These are phyloP conservation scores for Poecilobothrus nobilitatus DNA, from an alignment of 2,888 invertebrate genomes.

Conservation along the genomic window DNA sequence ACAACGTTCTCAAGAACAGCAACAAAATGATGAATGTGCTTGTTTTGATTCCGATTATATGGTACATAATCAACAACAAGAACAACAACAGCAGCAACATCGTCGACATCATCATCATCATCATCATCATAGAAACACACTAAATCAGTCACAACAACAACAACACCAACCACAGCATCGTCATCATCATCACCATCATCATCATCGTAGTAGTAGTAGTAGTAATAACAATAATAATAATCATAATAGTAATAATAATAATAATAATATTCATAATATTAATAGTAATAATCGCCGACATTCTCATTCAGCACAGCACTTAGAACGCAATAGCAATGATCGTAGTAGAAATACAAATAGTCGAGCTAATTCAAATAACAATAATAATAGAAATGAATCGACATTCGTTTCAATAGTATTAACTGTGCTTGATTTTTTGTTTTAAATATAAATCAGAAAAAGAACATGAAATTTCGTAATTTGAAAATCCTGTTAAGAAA, in stretches of 20 bases:
- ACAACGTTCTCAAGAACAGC: neutral
- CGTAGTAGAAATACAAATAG: constrained; percentile 15
- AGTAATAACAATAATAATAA: constrained; percentile 17
- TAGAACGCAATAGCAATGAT: constrained; percentile 16
- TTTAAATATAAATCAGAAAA: constrained; percentile 26
- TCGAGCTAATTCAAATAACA: constrained; percentile 20
- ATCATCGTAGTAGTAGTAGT: constrained; percentile 22
- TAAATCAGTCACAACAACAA: neutral
- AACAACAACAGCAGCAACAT: constrained; percentile 11
- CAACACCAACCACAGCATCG: constrained; percentile 9
- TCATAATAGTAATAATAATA: neutral
- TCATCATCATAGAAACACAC: constrained; percentile 9
- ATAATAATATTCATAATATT: neutral
- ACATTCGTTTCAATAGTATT: constrained; percentile 41
- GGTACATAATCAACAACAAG: constrained; percentile 13
- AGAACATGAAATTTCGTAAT: neutral
- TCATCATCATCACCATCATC: constrained; percentile 10
- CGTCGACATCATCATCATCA: constrained; percentile 16
- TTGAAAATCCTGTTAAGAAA: neutral
- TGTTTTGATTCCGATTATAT: neutral
- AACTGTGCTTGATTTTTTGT: constrained; percentile 43
- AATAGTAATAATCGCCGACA: neutral
- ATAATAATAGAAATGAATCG: constrained; percentile 27
- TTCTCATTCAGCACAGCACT: constrained; percentile 18
- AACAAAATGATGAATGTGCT: neutral